These are phyloP conservation scores for Microtus oregoni DNA, from an alignment of 2,113 vertebrate species.

Conservation along the genomic window DNA sequence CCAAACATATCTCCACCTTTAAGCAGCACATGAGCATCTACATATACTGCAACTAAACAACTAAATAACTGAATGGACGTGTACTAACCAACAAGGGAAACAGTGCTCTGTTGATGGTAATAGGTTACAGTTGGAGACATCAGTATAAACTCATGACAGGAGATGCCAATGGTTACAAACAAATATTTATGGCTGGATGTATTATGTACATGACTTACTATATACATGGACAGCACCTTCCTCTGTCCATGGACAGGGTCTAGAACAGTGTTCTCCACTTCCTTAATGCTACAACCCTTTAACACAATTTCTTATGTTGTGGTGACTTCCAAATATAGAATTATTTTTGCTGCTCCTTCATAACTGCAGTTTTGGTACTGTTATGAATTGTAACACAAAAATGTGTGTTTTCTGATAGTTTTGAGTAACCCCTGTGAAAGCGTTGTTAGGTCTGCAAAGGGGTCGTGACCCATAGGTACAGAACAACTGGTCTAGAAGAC, in stretches of 20 bases:
- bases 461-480: neutral
- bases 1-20: neutral
- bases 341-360: neutral
- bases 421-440: neutral
- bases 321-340: neutral
- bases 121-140: neutral
- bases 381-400: neutral
- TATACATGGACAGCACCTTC: neutral
- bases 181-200: neutral
- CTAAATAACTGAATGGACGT: neutral
- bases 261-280: neutral
- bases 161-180: neutral
- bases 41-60: neutral
- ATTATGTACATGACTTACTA: neutral
- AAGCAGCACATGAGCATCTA: neutral
- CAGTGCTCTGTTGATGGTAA: neutral
- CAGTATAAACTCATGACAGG: neutral
- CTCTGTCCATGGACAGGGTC: neutral
- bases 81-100: constrained; percentile 1
- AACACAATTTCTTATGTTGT: neutral
- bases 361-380: neutral
- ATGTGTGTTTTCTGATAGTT: neutral
- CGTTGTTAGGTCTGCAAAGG: neutral
- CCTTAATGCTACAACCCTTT: neutral
- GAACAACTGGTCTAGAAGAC: neutral